Evolutionary conservation across 2,113 vertebrate species (phyloP), one percentile per base, ranked within the genome.

Genomic region (Phaethornis superciliosus): DNA sequence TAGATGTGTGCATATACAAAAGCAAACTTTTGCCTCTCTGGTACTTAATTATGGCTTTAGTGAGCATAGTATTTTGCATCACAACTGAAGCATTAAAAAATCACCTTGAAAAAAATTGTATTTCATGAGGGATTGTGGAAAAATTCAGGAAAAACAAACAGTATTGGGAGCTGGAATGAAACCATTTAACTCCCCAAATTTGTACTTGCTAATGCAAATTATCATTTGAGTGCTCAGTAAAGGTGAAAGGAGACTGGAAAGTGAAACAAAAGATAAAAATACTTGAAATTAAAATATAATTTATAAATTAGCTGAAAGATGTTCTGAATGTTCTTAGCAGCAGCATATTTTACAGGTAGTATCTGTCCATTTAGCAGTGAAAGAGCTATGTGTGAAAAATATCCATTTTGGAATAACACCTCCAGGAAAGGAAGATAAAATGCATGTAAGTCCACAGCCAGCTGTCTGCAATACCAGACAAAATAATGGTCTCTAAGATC

Each of bases 141-240:
- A 91, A 79, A 6, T 5, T 69, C 1, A 32, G 21, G 12, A 63
- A 83, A 93, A 75, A 60, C 7, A 93, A 75, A 60, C 7, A 56
- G 2, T 22, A 44, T 0, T 2, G 8, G 3, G 5, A 2, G 12
- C 33, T 7, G 11, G 9, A 70, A 79, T 71, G 15, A 58, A 78
- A 44, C 23, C 1, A 46, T 46, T 93, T 75, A 2, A 47, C 5
- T n/a, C 22, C 13, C 18, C 11, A 35, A 82, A 64, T 16, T n/a
- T 7, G 8, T 9, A 71, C 37, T 5, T 47, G 4, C 30, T 42
- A 83, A 74, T 46, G 16, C 40, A 54, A 56, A 54, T 55, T 54
- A 4, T 68, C 24, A 23, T 55, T 47, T 78, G 32, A 74, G 8
- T 60, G 20, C 10, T 64, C 10, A 68, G 7, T 59, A 93, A 83